Evolutionary conservation across 2,888 invertebrate species (phyloP).

Genomic region (Watsonalla binaria): DNA sequence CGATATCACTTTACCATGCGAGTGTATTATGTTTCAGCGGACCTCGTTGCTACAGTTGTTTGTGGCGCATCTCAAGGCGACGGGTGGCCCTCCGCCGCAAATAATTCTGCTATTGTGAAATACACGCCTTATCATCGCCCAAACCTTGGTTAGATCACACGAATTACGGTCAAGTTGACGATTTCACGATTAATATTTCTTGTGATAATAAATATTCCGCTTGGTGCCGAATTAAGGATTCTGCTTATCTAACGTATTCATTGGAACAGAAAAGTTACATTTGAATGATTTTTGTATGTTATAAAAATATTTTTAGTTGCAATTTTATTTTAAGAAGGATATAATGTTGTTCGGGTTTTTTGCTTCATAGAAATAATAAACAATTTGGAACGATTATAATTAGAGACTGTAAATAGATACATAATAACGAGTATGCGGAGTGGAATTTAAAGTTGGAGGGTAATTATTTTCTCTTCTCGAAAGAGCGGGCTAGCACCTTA

Average conservation of each 20-base stretch:
- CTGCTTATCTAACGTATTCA: slow-evolving; percentile 3
- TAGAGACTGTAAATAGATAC: too few relatives aligned
- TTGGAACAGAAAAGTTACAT: background rate
- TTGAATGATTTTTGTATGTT: background rate
- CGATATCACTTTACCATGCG: slow-evolving; percentile 45
- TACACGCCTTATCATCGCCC: slow-evolving; percentile 60
- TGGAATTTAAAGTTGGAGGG: too few relatives aligned
- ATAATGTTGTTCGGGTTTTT: too few relatives aligned
- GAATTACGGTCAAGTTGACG: slow-evolving; percentile 79
- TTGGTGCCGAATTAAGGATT: slow-evolving; percentile 12
- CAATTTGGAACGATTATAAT: too few relatives aligned
- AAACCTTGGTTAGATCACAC: slow-evolving; percentile 71
- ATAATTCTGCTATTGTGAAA: slow-evolving; percentile 79
- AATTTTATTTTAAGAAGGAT: too few relatives aligned
- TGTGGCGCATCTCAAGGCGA: slow-evolving; percentile 74
- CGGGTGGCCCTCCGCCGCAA: slow-evolving; percentile 66
- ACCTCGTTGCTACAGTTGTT: slow-evolving; percentile 65
- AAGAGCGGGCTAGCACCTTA: too few relatives aligned
- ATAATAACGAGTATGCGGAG: too few relatives aligned
- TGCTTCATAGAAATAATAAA: too few relatives aligned
- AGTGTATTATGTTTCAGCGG: slow-evolving; percentile 62
- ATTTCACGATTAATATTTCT: slow-evolving; percentile 67
- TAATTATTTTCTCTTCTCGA: too few relatives aligned
- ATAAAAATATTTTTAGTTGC: too few relatives aligned
- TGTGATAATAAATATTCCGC: slow-evolving; percentile 57